Conservation (phyloP, 2,113 vertebrate species). For the Mormoops blainvillei region DNA sequence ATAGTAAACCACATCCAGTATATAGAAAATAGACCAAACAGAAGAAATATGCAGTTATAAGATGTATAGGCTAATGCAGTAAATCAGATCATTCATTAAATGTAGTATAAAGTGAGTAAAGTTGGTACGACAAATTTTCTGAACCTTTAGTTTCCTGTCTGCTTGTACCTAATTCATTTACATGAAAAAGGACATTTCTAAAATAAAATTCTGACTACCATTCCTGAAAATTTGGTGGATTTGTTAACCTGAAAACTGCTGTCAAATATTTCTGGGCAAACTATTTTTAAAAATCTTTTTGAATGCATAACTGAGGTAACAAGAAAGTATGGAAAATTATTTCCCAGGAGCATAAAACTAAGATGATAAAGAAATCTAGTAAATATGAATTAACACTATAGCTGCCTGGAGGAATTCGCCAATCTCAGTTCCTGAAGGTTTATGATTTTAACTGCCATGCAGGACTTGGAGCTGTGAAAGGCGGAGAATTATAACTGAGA, state of each 20-base stretch:
- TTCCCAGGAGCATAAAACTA: background rate
- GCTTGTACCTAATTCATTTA: background rate
- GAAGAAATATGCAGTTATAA: background rate
- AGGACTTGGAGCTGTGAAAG: background rate
- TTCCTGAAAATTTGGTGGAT: background rate
- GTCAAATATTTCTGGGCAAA: background rate
- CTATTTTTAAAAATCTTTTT: background rate
- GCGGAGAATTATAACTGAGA: background rate
- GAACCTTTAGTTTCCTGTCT: background rate
- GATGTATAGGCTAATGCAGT: background rate
- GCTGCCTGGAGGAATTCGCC: background rate
- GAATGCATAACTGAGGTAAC: background rate
- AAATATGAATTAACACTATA: background rate
- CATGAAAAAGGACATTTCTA: background rate
- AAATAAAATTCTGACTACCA: background rate
- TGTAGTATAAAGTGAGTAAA: background rate
- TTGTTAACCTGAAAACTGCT: background rate
- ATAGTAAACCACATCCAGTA: background rate
- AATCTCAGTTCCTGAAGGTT: background rate
- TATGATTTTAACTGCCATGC: background rate
- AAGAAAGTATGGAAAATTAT: slow-evolving; percentile 5
- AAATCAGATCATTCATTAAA: background rate
- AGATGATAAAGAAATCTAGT: background rate
- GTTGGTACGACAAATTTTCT: slow-evolving; percentile 22
- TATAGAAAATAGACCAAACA: background rate